Conservation (phyloP, 92 coral and sea anemone genomes). For the Actinostola sp. region DNA sequence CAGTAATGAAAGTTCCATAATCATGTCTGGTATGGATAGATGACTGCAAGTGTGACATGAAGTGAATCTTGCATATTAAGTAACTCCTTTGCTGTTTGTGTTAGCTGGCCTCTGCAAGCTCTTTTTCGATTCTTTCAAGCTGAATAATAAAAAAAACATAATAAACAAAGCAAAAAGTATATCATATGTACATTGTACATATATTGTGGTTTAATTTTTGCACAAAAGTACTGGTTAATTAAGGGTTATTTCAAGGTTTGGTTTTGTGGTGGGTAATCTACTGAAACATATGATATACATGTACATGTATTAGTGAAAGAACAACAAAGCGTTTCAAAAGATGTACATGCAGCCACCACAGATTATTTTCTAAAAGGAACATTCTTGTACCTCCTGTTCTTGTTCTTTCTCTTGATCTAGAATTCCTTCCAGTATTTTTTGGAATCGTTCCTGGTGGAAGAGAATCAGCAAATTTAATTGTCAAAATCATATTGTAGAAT, state of each 20-base stretch:
- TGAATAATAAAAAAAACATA: not conserved
- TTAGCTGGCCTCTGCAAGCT: constrained; percentile 16
- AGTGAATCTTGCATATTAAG: not conserved
- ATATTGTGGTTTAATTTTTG: too few relatives aligned
- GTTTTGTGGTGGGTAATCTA: too few relatives aligned
- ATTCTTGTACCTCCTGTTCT: constrained; percentile 58
- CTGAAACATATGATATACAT: too few relatives aligned
- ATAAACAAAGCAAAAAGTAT: not conserved
- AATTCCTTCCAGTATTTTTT: constrained; percentile 83
- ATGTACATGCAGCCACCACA: too few relatives aligned
- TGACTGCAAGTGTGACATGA: too few relatives aligned
- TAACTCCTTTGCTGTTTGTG: not conserved
- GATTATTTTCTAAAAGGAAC: not conserved
- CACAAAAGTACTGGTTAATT: too few relatives aligned
- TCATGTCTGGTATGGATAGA: too few relatives aligned
- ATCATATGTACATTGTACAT: not conserved
- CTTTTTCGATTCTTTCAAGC: constrained; percentile 22
- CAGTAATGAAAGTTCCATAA: too few relatives aligned
- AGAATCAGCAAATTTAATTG: constrained; percentile 1
- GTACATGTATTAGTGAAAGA: too few relatives aligned
- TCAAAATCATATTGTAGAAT: too few relatives aligned
- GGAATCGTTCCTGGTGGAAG: constrained; percentile 83
- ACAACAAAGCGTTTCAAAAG: too few relatives aligned
- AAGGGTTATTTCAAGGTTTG: too few relatives aligned
- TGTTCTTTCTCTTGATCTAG: constrained; percentile 74